Evolutionary conservation across 1,140 invertebrate species (phyloP), one percentile per base, ranked within the genome.

Genomic region (Cydia fagiglandana): DNA sequence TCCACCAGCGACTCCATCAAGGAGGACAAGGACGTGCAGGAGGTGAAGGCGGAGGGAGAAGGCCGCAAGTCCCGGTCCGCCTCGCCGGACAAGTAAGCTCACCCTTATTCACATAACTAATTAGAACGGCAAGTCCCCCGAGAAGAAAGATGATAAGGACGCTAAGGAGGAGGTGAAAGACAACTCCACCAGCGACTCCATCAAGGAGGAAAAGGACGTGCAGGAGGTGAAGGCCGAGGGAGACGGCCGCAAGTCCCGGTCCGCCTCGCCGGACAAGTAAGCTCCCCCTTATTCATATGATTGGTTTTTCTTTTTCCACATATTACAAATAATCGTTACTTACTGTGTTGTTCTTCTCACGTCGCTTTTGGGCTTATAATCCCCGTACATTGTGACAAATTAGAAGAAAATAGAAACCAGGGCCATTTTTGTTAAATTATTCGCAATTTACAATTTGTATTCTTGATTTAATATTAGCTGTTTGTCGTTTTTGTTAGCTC

Each of bases 71-170:
- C 90, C 20, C 79, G 86, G 83, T 92, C 90, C 61, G 88, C 81
- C 20, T 91, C 90, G 17, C 88, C 88, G 6, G 85, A 80, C 30
- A 91, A 88, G 90, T 91, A 80, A 79, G 82, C 47, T 38, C 7
- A 34, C 13, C 45, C 75, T 34, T 34, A 73, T 64, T 56, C 20
- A 17, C 73, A 53, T 75, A 74, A 34, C 45, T 47, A 47, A 12
- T 47, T 47, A 7, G 9, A 38, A 38, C 30, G 30, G 4, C 53
- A 92, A 92, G 79, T 90, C 89, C 24, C 88, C 89, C 61, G 94
- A 94, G 78, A 93, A 93, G 81, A 88, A 80, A 84, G 87, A 87
- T 90, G 93, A 80, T 24, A 24, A 24, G 79, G 86, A 66, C 90
- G 88, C 70, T 81, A 91, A 50, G 68, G 80, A 56, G 78, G 91